Evolutionary conservation across 2,888 invertebrate genomes (phyloP), one percentile per base, ranked within the genome.

Genomic region (Tribolium freemani): DNA sequence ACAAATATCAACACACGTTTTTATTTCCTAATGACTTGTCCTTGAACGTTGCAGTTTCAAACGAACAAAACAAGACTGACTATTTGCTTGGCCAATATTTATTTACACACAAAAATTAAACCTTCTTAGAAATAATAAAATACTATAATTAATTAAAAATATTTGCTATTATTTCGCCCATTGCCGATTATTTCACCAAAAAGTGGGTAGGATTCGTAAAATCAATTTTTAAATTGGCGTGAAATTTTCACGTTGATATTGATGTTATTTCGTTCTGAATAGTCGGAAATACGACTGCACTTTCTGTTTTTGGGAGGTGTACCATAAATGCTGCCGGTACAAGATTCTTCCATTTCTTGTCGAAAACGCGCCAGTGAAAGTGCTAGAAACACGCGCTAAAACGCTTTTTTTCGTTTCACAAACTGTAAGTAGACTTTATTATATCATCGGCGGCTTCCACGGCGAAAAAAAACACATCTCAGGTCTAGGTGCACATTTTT

Each of bases 311-410:
- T 9, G 38, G 38, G 38, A 8, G 38, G 38, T n/a, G n/a, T 38
- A 8, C 8, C 38, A 38, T 38, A 38, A n/a, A 38, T 38, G 38
- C 38, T 38, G 38, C n/a, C n/a, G 9, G 11, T 48, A 11, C 48
- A 48, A 48, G 48, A 48, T 11, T 48, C 48, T 16, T 48, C 8
- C 48, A 48, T 48, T 48, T 48, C 48, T 48, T 48, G 11, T 48
- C 48, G 48, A 48, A 48, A 48, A 6, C 11, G 48, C 48, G 48
- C 48, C 6, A 48, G 48, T 48, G 48, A 48, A 48, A 48, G 48
- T 48, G 48, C 8, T 16, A 48, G 5, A 11, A 46, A 48, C 48
- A 48, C 48, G 16, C 10, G 16, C 11, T 48, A 11, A 48, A 8
- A 48, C 13, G 11, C 4, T 48, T 48, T 48, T 16, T 48, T 11